phyloP scores from a whole-genome alignment of 2,888 invertebrate genomes.

The Silvanus unidentatus region DNA sequence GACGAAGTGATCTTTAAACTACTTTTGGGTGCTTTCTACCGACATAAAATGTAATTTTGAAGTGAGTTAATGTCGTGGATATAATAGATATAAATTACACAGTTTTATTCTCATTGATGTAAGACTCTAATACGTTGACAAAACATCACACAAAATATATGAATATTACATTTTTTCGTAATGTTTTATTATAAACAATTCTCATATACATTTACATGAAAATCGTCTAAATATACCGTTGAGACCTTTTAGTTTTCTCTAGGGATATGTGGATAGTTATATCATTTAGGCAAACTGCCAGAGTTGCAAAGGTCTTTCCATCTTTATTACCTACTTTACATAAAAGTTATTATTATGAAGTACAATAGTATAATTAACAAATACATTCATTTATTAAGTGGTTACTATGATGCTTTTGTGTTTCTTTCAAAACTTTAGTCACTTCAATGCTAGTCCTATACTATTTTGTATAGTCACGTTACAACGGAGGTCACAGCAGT shows the following conservation, averaged over 20 bases:
- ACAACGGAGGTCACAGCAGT: too few species aligned
- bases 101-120: constrained; percentile 25
- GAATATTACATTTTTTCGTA: too few species aligned
- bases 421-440: too few species aligned
- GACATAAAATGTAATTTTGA: constrained; percentile 35
- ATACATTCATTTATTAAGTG: neutral
- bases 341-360: constrained; percentile 2
- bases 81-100: constrained; percentile 40
- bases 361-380: constrained; percentile 1
- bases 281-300: constrained; percentile 3
- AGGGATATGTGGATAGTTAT: constrained; percentile 1
- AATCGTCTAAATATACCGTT: neutral
- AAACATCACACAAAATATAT: neutral
- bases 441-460: too few species aligned
- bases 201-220: too few species aligned
- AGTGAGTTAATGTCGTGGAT: constrained; percentile 38
- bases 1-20: constrained; percentile 20
- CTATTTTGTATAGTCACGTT: too few species aligned
- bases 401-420: too few species aligned
- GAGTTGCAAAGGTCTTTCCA: neutral
- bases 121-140: constrained; percentile 14
- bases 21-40: constrained; percentile 18
- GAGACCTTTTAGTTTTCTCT: constrained; percentile 1
- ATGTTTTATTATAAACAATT: too few species aligned
- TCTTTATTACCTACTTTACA: constrained; percentile 1